Evolutionary conservation across 2,888 invertebrate species (phyloP).

Genomic region (Patella depressa): DNA sequence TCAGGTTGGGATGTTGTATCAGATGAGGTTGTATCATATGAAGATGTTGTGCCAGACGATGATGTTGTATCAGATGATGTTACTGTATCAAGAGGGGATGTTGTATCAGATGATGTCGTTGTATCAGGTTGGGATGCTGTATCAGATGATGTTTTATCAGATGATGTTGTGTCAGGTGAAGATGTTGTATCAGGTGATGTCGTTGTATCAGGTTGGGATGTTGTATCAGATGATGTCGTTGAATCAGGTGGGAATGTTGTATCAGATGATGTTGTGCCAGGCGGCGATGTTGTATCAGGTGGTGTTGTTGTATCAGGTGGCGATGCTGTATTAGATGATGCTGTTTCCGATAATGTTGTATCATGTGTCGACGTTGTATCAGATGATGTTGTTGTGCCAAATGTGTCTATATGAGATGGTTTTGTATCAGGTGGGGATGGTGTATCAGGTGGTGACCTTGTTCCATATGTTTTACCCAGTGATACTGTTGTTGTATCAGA

Average conservation of each 20-base stretch:
- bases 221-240: background rate
- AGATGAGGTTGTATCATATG: background rate
- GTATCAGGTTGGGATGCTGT: background rate
- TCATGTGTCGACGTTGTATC: background rate
- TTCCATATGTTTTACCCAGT: background rate
- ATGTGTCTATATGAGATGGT: background rate
- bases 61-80: background rate
- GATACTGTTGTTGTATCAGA: background rate
- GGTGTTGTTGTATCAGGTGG: background rate
- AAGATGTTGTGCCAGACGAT: accelerated
- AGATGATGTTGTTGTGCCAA: background rate
- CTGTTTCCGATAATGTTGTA: background rate
- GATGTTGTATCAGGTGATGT: background rate
- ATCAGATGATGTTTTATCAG: background rate
- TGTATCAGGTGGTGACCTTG: background rate
- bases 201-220: background rate
- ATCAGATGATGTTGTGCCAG: background rate
- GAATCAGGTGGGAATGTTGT: background rate
- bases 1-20: background rate
- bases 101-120: background rate
- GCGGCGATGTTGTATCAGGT: background rate
- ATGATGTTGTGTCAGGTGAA: background rate
- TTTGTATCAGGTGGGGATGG: background rate
- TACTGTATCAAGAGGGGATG: background rate
- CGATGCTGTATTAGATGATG: background rate